Evolutionary conservation across 2,888 invertebrate species (phyloP).

Genomic region (Lucinisca nassula): DNA sequence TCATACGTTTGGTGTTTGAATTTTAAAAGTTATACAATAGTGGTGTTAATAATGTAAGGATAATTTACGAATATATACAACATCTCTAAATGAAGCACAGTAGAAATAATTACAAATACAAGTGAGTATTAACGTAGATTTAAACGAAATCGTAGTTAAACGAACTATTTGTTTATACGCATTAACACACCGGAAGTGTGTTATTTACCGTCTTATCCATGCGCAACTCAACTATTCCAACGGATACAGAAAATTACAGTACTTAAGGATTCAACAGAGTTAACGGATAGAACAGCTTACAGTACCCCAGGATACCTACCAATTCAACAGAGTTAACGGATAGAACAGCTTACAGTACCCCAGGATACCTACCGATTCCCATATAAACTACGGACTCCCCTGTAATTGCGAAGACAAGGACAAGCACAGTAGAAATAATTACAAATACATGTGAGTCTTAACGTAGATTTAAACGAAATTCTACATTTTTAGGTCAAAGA

Average conservation of each 20-base stretch:
- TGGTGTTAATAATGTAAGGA: background rate
- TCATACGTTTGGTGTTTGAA: background rate
- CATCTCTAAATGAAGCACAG: slow-evolving; percentile 2
- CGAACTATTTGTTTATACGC: background rate
- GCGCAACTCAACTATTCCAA: background rate
- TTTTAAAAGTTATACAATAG: background rate
- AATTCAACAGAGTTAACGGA: too few relatives aligned
- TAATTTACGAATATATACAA: background rate
- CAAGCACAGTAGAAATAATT: background rate
- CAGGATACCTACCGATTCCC: background rate
- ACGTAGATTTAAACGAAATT: background rate
- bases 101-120: background rate
- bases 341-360: background rate
- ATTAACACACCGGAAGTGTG: background rate
- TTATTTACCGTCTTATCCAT: background rate
- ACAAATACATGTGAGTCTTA: slow-evolving; percentile 7
- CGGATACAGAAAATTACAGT: background rate
- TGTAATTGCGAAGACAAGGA: background rate
- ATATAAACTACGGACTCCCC: background rate
- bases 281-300: too few relatives aligned
- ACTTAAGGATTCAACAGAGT: background rate
- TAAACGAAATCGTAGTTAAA: background rate
- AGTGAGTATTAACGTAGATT: slow-evolving; percentile 7
- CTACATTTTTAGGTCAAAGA: too few relatives aligned
- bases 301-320: background rate